Percentiles rank a stretch among this genome's conserved stretches.
Conservation (phyloP, 2,888 invertebrate genomes). For the Drepanosiphum platanoidis region DNA sequence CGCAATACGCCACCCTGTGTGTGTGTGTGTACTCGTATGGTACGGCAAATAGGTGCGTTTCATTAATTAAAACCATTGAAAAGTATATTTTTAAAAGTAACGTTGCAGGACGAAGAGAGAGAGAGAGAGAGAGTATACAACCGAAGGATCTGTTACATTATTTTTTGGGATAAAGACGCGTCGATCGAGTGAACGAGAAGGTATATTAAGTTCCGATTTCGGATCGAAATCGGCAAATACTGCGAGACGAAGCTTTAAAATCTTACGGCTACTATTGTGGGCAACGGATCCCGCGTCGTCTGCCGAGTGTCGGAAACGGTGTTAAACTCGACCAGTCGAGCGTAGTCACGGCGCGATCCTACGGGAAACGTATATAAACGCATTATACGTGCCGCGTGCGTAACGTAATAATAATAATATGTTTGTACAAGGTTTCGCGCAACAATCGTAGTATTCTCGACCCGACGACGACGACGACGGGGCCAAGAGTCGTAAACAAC, state of each 20-base stretch:
- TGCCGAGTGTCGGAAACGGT: background rate
- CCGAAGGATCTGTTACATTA: background rate
- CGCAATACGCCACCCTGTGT: background rate
- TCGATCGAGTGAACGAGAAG: background rate
- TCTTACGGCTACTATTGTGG: background rate
- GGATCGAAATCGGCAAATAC: slow-evolving; percentile 9
- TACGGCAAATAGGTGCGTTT: background rate
- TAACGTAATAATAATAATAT: background rate
- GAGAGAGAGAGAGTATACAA: background rate
- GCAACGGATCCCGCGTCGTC: background rate
- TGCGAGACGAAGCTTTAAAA: background rate
- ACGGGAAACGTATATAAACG: background rate
- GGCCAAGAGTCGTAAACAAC: background rate
- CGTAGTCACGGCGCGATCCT: background rate
- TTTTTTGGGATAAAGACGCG: background rate
- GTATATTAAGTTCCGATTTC: slow-evolving; percentile 5
- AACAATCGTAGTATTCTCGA: background rate
- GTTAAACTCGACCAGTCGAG: slow-evolving; percentile 14
- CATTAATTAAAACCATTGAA: background rate
- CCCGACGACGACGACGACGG: too few relatives aligned
- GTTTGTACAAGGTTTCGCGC: background rate
- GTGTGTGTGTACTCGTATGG: background rate
- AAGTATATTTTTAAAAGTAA: background rate
- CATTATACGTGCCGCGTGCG: background rate
- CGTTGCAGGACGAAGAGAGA: background rate